phyloP scores from a whole-genome alignment of 2,888 invertebrate species.

The Megaustenia siamemsis region DNA sequence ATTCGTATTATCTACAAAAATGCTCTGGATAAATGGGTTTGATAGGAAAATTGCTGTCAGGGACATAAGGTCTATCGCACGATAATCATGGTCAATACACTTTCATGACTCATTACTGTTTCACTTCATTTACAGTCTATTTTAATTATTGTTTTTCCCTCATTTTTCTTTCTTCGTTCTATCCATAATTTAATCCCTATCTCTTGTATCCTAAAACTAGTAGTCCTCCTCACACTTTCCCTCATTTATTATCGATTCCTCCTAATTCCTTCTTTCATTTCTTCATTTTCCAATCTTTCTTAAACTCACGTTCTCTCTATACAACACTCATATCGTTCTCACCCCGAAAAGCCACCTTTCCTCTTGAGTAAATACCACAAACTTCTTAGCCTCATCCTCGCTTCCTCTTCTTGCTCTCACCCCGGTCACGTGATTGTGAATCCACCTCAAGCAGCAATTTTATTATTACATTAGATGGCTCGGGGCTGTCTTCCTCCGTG shows the following conservation, averaged over 20 bases:
- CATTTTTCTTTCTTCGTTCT: too few relatives aligned
- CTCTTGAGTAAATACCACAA: constrained; percentile 3
- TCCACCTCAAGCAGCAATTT: constrained; percentile 2
- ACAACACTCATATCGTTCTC: neutral
- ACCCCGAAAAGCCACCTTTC: neutral
- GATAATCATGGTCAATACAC: too few relatives aligned
- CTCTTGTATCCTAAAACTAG: too few relatives aligned
- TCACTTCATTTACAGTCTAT: too few relatives aligned
- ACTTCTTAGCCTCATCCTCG: neutral
- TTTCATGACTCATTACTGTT: too few relatives aligned
- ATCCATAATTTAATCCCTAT: too few relatives aligned
- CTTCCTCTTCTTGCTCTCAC: neutral
- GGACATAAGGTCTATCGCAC: too few relatives aligned
- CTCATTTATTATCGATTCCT: too few relatives aligned
- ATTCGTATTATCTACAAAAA: too few relatives aligned
- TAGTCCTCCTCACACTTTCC: neutral
- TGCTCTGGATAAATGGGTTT: too few relatives aligned
- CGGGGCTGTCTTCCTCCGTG: neutral
- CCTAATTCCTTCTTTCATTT: neutral
- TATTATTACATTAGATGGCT: constrained; percentile 2
- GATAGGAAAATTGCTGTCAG: too few relatives aligned
- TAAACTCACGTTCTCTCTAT: neutral
- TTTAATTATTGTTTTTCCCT: too few relatives aligned
- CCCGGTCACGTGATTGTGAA: neutral
- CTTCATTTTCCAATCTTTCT: neutral